Percentiles rank a stretch among this genome's conserved stretches.
These are phyloP conservation scores for Drosophila macrospina DNA, from an alignment of 2,888 invertebrate species.

Conservation along the genomic window DNA sequence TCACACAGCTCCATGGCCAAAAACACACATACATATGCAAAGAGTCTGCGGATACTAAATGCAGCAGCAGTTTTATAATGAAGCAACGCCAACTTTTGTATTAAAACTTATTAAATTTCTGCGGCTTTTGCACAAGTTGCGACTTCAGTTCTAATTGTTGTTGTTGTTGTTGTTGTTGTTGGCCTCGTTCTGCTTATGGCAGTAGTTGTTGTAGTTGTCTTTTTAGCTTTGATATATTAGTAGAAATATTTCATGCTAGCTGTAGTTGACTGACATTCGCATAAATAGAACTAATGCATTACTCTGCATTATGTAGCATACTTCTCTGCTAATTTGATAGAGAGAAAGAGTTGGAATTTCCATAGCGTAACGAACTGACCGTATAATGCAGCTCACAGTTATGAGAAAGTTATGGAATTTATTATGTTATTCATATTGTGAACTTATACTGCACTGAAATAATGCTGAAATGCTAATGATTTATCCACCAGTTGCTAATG, in stretches of 20 bases:
- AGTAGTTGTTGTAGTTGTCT: constrained; percentile 1
- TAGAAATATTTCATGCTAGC: constrained; percentile 1
- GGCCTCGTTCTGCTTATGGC: constrained; percentile 5
- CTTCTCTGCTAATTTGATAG: constrained; percentile 15
- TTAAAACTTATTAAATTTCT: constrained; percentile 76
- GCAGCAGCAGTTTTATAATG: constrained; percentile 55
- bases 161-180: constrained; percentile 25
- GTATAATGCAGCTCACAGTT: not conserved
- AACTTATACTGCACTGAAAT: too few relatives aligned
- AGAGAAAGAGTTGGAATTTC: not conserved
- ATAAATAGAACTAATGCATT: constrained; percentile 20
- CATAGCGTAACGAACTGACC: too few relatives aligned
- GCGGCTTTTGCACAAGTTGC: constrained; percentile 51
- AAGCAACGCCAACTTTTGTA: constrained; percentile 68
- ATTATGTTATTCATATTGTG: too few relatives aligned
- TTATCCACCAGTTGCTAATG: too few relatives aligned
- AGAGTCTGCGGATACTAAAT: constrained; percentile 33
- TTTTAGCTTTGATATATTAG: not conserved
- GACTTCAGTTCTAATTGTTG: constrained; percentile 19
- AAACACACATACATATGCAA: constrained; percentile 22
- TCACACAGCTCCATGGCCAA: constrained; percentile 7
- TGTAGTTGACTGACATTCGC: constrained; percentile 10
- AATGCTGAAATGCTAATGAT: too few relatives aligned
- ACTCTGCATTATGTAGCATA: constrained; percentile 14
- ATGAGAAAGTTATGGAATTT: not conserved